phyloP scores from a whole-genome alignment of 2,797 vertebrate species.

The Lacerta bilineata region DNA sequence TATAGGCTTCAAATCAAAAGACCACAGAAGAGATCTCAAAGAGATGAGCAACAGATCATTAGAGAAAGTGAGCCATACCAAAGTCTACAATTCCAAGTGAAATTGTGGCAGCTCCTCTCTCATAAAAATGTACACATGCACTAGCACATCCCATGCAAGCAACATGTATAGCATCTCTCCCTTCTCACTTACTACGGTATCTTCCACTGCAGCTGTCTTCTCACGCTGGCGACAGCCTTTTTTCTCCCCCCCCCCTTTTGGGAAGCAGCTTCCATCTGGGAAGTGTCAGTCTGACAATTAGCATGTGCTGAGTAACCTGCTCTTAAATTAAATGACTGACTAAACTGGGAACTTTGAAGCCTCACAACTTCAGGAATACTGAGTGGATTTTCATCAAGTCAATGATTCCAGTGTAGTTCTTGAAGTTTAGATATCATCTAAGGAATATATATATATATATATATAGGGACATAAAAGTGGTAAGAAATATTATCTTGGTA shows the following conservation, averaged over 20 bases:
- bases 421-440: not conserved
- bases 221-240: not conserved
- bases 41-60: not conserved
- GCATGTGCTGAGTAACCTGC: not conserved
- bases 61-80: not conserved
- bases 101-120: no score
- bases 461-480: no score
- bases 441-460: no score
- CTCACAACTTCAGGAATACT: not conserved
- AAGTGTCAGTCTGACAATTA: not conserved
- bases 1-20: not conserved
- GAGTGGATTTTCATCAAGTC: not conserved
- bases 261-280: not conserved
- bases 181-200: not conserved
- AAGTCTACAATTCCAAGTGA: not conserved
- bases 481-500: no score
- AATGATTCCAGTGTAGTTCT: not conserved
- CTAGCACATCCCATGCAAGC: not conserved
- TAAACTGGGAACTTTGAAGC: not conserved
- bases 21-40: not conserved
- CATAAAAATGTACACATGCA: not conserved
- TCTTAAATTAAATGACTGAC: not conserved
- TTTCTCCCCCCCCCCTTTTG: not conserved
- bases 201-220: not conserved
- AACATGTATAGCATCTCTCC: not conserved